Percentiles rank a stretch among this genome's conserved stretches.
These are phyloP conservation scores for Dorcus hopei DNA, from an alignment of 2,888 invertebrate species.

Conservation along the genomic window DNA sequence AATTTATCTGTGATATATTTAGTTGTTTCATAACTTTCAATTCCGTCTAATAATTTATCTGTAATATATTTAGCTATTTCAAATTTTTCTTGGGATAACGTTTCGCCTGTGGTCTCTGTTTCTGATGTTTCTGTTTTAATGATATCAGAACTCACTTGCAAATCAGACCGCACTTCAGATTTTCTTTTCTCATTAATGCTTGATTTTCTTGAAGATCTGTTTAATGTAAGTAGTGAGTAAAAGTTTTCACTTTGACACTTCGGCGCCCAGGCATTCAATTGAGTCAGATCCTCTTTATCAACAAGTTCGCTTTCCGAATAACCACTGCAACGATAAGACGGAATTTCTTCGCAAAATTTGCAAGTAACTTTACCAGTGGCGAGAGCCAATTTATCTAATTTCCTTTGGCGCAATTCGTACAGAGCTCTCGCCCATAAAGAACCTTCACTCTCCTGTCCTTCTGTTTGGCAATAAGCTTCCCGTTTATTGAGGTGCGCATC, in stretches of 20 bases:
- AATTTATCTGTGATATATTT: no score
- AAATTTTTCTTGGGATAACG: no score
- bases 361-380: constrained; percentile 5
- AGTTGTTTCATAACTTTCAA: no score
- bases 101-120: no score
- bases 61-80: no score
- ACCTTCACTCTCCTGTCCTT: constrained; percentile 9
- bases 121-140: no score
- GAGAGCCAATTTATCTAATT: constrained; percentile 21
- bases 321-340: background rate
- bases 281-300: constrained; percentile 13
- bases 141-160: no score
- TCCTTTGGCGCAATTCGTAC: constrained; percentile 12
- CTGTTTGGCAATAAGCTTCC: constrained; percentile 9
- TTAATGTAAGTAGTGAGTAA: no score
- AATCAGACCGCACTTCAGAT: no score
- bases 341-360: constrained; percentile 11
- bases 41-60: no score
- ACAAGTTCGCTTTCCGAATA: constrained; percentile 6
- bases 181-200: no score
- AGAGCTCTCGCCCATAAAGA: constrained; percentile 18
- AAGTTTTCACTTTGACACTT: background rate
- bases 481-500: constrained; percentile 12
- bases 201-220: no score
- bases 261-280: constrained; percentile 15